Conservation (phyloP, 1,140 invertebrate genomes). For the Leucophenga varia region DNA sequence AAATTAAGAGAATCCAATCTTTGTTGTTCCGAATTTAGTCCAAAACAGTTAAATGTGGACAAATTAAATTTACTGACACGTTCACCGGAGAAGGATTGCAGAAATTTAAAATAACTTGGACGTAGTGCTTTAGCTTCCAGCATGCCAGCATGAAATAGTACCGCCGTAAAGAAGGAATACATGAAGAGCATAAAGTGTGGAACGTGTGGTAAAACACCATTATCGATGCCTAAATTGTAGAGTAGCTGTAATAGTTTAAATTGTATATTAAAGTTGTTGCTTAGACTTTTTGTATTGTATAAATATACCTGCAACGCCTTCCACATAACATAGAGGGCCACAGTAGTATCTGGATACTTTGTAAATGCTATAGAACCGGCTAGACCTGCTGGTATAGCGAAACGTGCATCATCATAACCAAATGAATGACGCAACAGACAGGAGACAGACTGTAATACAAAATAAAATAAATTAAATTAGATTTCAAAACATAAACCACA, state of each 20-base stretch:
- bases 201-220: slow-evolving; percentile 62
- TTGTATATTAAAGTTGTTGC: no score
- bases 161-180: slow-evolving; percentile 77
- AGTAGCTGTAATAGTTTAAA: slow-evolving; percentile 58
- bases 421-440: slow-evolving; percentile 62
- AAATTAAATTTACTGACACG: slow-evolving; percentile 57
- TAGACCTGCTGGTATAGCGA: slow-evolving; percentile 67
- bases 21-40: slow-evolving; percentile 58
- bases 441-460: background rate
- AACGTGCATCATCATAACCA: slow-evolving; percentile 61
- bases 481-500: background rate
- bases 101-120: slow-evolving; percentile 82
- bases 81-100: slow-evolving; percentile 73
- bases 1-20: slow-evolving; percentile 54
- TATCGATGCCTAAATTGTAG: slow-evolving; percentile 63
- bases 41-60: no score
- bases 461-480: background rate
- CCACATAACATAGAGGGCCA: slow-evolving; percentile 73
- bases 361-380: slow-evolving; percentile 65
- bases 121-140: slow-evolving; percentile 77
- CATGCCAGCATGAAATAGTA: slow-evolving; percentile 79
- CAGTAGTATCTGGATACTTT: slow-evolving; percentile 68
- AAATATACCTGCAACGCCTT: slow-evolving; percentile 66
- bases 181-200: slow-evolving; percentile 68
- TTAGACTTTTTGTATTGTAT: no score